A percentile compares a stretch with the other conserved stretches of the same genome.
Conservation (phyloP, 2,888 invertebrate genomes). For the Clivina fossor region DNA sequence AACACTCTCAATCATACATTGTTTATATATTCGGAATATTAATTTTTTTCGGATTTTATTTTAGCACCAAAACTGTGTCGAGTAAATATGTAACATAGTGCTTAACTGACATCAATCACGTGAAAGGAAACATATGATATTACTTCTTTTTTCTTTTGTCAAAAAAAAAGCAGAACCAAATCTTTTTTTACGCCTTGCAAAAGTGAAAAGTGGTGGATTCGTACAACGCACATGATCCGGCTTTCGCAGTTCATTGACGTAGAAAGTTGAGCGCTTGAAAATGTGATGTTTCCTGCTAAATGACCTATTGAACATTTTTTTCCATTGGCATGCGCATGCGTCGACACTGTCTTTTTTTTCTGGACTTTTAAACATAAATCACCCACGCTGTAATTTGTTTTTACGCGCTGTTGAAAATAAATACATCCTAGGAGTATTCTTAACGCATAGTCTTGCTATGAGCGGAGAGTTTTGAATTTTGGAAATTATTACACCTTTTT, state of each 20-base stretch:
- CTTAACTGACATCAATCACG: conserved; percentile 20
- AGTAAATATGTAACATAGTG: conserved; percentile 20
- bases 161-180: too few species aligned
- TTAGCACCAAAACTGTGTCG: too few species aligned
- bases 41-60: too few species aligned
- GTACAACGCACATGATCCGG: conserved; percentile 19
- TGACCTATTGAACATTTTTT: conserved; percentile 33
- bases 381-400: conserved; percentile 32
- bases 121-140: conserved; percentile 2
- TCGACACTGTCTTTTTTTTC: conserved; percentile 16
- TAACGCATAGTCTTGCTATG: too few species aligned
- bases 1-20: too few species aligned
- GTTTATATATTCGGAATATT: too few species aligned
- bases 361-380: conserved; percentile 34
- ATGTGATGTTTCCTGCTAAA: conserved; percentile 35
- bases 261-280: conserved; percentile 30
- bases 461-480: too few species aligned
- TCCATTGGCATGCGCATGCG: conserved; percentile 6
- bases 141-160: too few species aligned
- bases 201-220: conserved; percentile 27
- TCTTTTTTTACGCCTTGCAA: neutral
- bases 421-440: too few species aligned
- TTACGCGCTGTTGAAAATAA: conserved; percentile 33
- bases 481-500: too few species aligned
- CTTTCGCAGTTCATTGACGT: conserved; percentile 31